Evolutionary conservation across 2,888 invertebrate species (phyloP), one percentile per base, ranked within the genome.

Genomic region (Meta bourneti): DNA sequence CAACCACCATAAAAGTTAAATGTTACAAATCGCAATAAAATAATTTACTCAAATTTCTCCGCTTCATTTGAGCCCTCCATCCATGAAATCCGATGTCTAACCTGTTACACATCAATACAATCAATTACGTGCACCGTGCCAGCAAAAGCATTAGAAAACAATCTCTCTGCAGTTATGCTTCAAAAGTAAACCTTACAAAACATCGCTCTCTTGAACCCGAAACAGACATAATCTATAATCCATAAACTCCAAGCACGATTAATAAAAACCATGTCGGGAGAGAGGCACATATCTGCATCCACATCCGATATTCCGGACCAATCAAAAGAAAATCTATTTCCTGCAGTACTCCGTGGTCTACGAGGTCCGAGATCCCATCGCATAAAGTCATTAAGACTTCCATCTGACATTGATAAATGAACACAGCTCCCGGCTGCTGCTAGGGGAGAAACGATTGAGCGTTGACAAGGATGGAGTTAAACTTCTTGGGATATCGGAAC

Each of bases 321-420:
- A 87, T 87, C 87, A 87, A 87, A 87, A 80, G 79, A 87, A 87
- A 87, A 87, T 87, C 87, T 87, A 87, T 87, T 79, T 87, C 87
- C 72, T 70, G 34, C 79, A 72, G 54, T 52, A 34, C 86, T 78
- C 70, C 69, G 69, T 34, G 86, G 70, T 82, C 82, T 51, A 49
- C 82, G 71, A 20, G 87, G 20, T 52, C 87, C 79, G 69, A 71
- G 79, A 87, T 79, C 87, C 87, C 79, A 79, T 79, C 87, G 71
- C 87, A 87, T 87, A 72, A 87, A 87, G 87, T 87, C 87, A 87
- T 87, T 87, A 87, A 87, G 87, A 87, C 70, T 79, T 80, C 54
- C 79, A 87, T 87, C 79, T 87, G 87, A 87, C 87, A 72, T 79
- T 87, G 87, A 87, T 87, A 87, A 87, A 87, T 87, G 87, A 80